These are phyloP conservation scores for Oxyscelio sp. DNA, from an alignment of 2,888 invertebrate species.

Conservation along the genomic window DNA sequence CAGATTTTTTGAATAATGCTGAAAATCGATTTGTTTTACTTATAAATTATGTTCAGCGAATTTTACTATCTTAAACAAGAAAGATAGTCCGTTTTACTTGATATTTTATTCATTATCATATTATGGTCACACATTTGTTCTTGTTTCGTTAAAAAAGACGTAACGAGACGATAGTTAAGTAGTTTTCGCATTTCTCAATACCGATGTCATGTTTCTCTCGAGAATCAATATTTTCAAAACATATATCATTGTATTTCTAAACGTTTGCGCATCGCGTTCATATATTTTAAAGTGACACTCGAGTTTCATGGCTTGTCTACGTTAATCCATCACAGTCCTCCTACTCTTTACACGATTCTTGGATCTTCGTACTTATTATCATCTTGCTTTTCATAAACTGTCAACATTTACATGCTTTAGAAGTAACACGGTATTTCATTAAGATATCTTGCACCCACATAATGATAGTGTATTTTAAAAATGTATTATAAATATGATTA, in stretches of 20 bases:
- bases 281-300: slow-evolving; percentile 71
- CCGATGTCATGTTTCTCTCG: slow-evolving; percentile 48
- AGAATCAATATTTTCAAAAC: slow-evolving; percentile 67
- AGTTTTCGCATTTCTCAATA: slow-evolving; percentile 35
- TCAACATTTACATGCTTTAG: slow-evolving; percentile 85
- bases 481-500: no score
- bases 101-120: neutral
- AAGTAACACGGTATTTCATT: slow-evolving; percentile 74
- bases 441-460: slow-evolving; percentile 27
- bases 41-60: no score
- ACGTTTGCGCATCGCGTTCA: slow-evolving; percentile 57
- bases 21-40: no score
- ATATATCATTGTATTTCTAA: slow-evolving; percentile 66
- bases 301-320: slow-evolving; percentile 77
- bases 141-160: slow-evolving; percentile 8
- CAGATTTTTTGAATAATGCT: no score
- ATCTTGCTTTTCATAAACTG: slow-evolving; percentile 77
- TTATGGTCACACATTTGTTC: neutral
- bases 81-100: neutral
- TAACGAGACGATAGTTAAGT: slow-evolving; percentile 10
- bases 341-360: slow-evolving; percentile 73
- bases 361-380: slow-evolving; percentile 78
- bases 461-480: no score
- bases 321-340: slow-evolving; percentile 85
- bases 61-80: no score